Percentiles rank a stretch among this genome's conserved stretches.
Evolutionary conservation across 2,797 vertebrate species (phyloP).

Genomic region (Hemibagrus guttatus): DNA sequence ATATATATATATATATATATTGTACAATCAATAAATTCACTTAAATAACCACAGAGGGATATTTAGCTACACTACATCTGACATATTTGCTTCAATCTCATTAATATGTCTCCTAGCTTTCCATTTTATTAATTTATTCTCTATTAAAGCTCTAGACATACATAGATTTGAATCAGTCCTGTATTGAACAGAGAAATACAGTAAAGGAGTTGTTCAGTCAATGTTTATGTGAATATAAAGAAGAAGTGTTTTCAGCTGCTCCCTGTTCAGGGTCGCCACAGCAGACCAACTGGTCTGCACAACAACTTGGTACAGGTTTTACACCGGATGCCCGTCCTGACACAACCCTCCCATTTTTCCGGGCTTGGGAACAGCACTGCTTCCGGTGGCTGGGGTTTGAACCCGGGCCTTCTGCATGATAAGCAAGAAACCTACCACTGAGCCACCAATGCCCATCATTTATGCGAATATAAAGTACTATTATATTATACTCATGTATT

Average conservation of each 20-base stretch:
- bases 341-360: too few species aligned
- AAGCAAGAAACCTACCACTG: too few species aligned
- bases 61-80: background rate
- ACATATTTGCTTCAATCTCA: background rate
- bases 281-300: too few species aligned
- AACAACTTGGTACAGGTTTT: too few species aligned
- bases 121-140: background rate
- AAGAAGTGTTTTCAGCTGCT: too few species aligned
- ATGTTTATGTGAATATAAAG: background rate
- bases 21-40: background rate
- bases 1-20: too few species aligned
- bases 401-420: too few species aligned
- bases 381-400: too few species aligned
- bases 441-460: too few species aligned
- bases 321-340: too few species aligned
- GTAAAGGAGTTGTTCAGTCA: background rate
- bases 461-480: background rate
- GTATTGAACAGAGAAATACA: background rate
- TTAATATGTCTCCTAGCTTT: background rate
- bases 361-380: too few species aligned
- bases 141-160: background rate
- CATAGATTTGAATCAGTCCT: background rate
- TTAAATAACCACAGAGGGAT: background rate
- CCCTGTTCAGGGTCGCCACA: too few species aligned
- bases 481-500: background rate